A percentile compares a stretch with the other conserved stretches of the same genome.
These are phyloP conservation scores for Aphaenogaster rudis DNA, from an alignment of 1,140 invertebrate species.

Conservation along the genomic window DNA sequence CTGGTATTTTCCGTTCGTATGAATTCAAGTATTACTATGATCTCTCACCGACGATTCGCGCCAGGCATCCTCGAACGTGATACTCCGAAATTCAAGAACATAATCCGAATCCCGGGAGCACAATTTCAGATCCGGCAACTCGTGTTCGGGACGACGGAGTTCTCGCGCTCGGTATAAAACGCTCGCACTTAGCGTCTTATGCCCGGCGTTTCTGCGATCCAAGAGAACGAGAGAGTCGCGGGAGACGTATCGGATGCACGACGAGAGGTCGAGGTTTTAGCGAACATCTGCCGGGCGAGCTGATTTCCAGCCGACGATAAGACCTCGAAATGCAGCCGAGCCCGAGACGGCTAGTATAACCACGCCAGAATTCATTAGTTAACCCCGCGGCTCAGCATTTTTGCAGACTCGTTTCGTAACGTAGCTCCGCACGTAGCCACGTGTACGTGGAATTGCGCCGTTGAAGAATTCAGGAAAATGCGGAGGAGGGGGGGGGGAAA, in stretches of 20 bases:
- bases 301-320: conserved; percentile 81
- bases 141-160: conserved; percentile 28
- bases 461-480: conserved; percentile 62
- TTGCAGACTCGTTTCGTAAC: conserved; percentile 64
- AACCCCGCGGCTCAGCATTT: conserved; percentile 72
- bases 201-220: conserved; percentile 2
- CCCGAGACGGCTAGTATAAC: conserved; percentile 70
- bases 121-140: conserved; percentile 49
- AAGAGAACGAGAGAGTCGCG: conserved; percentile 40
- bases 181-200: conserved; percentile 33
- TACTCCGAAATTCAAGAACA: conserved; percentile 58
- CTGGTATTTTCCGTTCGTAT: conserved; percentile 44
- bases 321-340: conserved; percentile 70
- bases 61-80: conserved; percentile 49
- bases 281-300: conserved; percentile 79
- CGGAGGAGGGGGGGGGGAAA: not conserved
- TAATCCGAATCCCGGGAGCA: conserved; percentile 70
- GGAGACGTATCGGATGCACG: conserved; percentile 48
- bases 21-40: conserved; percentile 67
- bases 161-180: conserved; percentile 39
- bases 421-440: conserved; percentile 1
- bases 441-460: conserved; percentile 58
- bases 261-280: conserved; percentile 72
- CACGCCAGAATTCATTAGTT: conserved; percentile 78
- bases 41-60: conserved; percentile 34